Base-by-base conservation (phyloP, 2,888 invertebrate genomes). In the Proisotoma minuta region DNA sequence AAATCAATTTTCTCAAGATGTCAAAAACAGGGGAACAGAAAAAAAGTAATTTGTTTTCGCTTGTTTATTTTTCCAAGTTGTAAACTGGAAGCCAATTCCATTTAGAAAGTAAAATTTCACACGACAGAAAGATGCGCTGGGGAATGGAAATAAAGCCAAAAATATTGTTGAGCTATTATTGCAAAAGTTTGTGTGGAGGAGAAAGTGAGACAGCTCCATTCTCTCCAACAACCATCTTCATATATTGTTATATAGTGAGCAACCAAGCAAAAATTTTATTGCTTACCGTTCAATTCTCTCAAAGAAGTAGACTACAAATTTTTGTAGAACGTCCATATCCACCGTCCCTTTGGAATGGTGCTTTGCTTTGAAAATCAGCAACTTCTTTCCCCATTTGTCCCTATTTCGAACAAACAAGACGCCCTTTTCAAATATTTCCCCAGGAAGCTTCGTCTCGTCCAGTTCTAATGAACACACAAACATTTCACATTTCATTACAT, bases 231-330 rank as follows among this genome's bases (percentile, higher is more conserved):
- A n/a, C n/a, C n/a, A n/a, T 43, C 10, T 12, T 5, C 5, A 43
- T 43, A 20, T 43, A 43, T n/a, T n/a, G 20, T 20, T n/a, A n/a
- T 28, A 28, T 5, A 52, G 22, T 12, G 23, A 50, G 23, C 23
- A 50, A n/a, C 22, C 26, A 50, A 50, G 5, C 23, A 50, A 22
- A 5, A 50, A 10, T 50, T 50, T 28, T 20, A 52, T 54, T 22
- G 10, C 68, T 66, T 78, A 85, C 85, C 84, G 82, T 78, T 89
- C 88, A 12, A 88, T 78, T 72, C 89, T 79, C 75, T 92, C 91
- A 74, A 92, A 84, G 88, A 89, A 91, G 77, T 91, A 94, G 0
- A 93, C 85, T 60, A 95, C 84, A 70, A 88, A 84, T 76, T 84
- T 84, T 76, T 91, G 89, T 5, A 92, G 77, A 34, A 89, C 88